phyloP scores from a whole-genome alignment of 2,797 vertebrate genomes.

The Propithecus deckenii region DNA sequence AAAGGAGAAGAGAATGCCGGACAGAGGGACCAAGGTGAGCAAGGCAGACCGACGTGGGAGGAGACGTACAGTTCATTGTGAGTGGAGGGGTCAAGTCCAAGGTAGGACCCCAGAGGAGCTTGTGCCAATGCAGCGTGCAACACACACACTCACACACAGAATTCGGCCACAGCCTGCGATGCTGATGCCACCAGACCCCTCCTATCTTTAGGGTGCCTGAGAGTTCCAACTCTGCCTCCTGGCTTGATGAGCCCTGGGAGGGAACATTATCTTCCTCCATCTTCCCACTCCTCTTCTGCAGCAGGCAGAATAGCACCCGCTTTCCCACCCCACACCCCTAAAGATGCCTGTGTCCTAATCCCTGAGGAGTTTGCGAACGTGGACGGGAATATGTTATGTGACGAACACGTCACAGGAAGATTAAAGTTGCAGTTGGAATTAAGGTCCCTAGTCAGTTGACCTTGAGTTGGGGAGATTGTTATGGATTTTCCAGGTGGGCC shows the following conservation, averaged over 20 bases:
- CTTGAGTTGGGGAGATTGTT: not conserved
- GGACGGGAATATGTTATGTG: not conserved
- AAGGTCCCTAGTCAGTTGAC: not conserved
- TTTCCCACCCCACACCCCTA: not conserved
- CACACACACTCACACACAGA: not conserved
- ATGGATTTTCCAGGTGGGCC: not conserved
- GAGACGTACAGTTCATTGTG: rapidly evolving
- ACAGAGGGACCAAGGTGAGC: not conserved
- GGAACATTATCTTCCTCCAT: not conserved
- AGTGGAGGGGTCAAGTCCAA: not conserved
- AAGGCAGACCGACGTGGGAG: not conserved
- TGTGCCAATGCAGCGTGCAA: no score
- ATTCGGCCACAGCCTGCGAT: not conserved
- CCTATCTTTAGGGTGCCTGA: not conserved
- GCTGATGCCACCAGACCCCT: not conserved
- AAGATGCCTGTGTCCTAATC: not conserved
- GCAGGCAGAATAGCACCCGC: no score
- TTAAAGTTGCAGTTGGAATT: not conserved
- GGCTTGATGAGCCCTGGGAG: not conserved
- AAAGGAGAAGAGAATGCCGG: not conserved
- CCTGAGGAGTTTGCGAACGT: not conserved
- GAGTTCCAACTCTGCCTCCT: not conserved
- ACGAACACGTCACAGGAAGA: not conserved
- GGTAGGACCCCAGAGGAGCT: not conserved
- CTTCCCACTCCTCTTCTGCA: not conserved